Base-by-base conservation (phyloP, 2,888 invertebrate genomes). In the Frankliniella fusca region DNA sequence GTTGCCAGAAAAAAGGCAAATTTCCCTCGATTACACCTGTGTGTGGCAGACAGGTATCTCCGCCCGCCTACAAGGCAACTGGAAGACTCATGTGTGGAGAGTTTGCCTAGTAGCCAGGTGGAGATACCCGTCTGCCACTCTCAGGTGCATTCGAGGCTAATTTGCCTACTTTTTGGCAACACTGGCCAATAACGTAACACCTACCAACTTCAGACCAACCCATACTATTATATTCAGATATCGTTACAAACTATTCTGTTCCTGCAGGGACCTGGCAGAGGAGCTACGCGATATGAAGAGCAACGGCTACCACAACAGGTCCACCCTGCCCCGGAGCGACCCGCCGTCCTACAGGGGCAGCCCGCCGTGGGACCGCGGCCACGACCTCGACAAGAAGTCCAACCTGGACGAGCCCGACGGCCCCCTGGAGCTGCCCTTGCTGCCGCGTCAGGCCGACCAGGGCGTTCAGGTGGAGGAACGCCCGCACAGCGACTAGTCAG, bases 221-320 rank as follows among this genome's bases (percentile, higher is more conserved):
- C n/a, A n/a, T n/a, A n/a, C n/a, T n/a, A n/a, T n/a, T n/a, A n/a
- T n/a, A n/a, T n/a, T n/a, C n/a, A n/a, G n/a, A n/a, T n/a, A n/a
- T n/a, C n/a, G n/a, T n/a, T n/a, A n/a, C n/a, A 54, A 54, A 3
- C 3, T 18, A 1, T 2, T 54, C 18, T 54, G 18, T 7, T 65
- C 70, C 23, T 0, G 70, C 70, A 76, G 70, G 27, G 70, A 76
- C 70, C 70, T 76, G 23, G 70, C 70, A 9, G 23, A 9, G 27
- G 70, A 76, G 70, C 12, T 76, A 27, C 70, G 70, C 9, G 70
- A 27, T 27, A 23, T 76, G 23, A 76, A 76, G 70, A 76, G 70
- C 70, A 76, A 76, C 70, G 70, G 70, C 27, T 76, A 76, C 70
- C 70, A 76, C 70, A 76, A 76, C 70, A 23, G 70, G 23, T 12